Evolutionary conservation across 2,797 vertebrate species (phyloP).

Genomic region (Notolabrus celidotus): DNA sequence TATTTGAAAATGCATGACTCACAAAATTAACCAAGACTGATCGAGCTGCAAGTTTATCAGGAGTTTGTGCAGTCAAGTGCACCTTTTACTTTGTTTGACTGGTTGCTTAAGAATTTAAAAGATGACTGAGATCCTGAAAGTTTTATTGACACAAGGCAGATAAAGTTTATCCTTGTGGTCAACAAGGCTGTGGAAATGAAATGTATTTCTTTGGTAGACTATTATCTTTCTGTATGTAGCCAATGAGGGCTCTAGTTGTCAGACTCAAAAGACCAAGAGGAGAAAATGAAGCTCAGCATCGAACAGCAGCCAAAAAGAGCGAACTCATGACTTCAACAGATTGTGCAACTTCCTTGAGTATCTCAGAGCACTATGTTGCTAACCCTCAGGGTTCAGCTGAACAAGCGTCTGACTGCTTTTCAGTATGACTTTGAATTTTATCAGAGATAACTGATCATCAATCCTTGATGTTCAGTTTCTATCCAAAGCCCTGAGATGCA

Average conservation of each 20-base stretch:
- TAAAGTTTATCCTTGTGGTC: conserved; percentile 14
- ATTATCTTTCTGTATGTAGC: conserved; percentile 10
- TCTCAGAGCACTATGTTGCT: conserved; percentile 31
- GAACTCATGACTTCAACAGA: conserved; percentile 19
- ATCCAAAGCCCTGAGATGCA: conserved; percentile 27
- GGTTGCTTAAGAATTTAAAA: conserved; percentile 27
- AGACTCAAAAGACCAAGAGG: conserved; percentile 19
- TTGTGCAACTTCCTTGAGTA: conserved; percentile 21
- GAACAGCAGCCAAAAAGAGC: conserved; percentile 21
- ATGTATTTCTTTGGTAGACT: conserved; percentile 12
- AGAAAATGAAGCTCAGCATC: conserved; percentile 15
- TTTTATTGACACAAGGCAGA: conserved; percentile 36
- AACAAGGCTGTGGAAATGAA: not conserved
- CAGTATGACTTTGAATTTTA: conserved; percentile 37
- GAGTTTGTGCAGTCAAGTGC: conserved; percentile 40
- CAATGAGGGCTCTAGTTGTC: conserved; percentile 21
- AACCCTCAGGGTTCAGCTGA: conserved; percentile 10
- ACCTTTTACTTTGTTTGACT: conserved; percentile 36
- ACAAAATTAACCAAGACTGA: conserved; percentile 61
- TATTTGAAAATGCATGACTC: conserved; percentile 72
- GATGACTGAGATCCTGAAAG: conserved; percentile 37
- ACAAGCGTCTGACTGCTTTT: conserved; percentile 32
- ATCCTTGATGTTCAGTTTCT: conserved; percentile 8
- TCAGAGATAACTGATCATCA: conserved; percentile 33
- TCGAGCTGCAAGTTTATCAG: conserved; percentile 41